These are phyloP conservation scores for Stenodema calcarata DNA, from an alignment of 2,888 invertebrate genomes.

Conservation along the genomic window DNA sequence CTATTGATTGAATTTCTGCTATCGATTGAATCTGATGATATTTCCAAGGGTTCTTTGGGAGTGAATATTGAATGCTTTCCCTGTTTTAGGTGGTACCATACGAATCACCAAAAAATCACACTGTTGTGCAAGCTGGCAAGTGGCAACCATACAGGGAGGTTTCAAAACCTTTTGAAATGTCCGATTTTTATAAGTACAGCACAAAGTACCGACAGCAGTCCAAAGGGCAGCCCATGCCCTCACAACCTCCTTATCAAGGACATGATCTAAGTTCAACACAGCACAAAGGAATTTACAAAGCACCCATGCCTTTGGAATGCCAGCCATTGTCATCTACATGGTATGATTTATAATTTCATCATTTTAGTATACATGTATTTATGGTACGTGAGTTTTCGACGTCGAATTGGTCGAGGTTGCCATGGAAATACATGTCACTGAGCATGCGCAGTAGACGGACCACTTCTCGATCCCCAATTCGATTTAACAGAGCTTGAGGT, in stretches of 20 bases:
- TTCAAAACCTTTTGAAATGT: conserved; percentile 96
- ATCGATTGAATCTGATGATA: not conserved
- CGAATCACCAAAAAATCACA: conserved; percentile 83
- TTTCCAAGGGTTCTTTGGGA: not conserved
- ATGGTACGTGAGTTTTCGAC: too few relatives aligned
- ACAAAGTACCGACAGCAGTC: conserved; percentile 76
- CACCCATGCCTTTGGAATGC: conserved; percentile 65
- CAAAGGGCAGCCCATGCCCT: conserved; percentile 62
- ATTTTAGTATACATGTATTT: too few relatives aligned
- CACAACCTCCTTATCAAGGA: not conserved
- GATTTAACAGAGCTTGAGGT: too few relatives aligned
- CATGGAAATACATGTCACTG: too few relatives aligned
- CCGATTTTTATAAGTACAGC: conserved; percentile 97
- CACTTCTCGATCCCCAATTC: too few relatives aligned
- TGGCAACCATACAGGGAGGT: conserved; percentile 92
- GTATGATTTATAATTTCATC: too few relatives aligned
- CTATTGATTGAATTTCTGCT: too few relatives aligned
- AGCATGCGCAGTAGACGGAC: too few relatives aligned
- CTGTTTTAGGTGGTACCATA: conserved; percentile 64
- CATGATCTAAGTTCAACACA: conserved; percentile 34
- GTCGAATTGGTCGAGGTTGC: too few relatives aligned
- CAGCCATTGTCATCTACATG: conserved; percentile 59
- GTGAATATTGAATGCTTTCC: not conserved
- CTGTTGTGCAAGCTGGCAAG: conserved; percentile 85
- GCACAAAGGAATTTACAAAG: conserved; percentile 64